A percentile compares a stretch with the other conserved stretches of the same genome.
Evolutionary conservation across 2,888 invertebrate genomes (phyloP).

Genomic region (Endotricha flammealis): DNA sequence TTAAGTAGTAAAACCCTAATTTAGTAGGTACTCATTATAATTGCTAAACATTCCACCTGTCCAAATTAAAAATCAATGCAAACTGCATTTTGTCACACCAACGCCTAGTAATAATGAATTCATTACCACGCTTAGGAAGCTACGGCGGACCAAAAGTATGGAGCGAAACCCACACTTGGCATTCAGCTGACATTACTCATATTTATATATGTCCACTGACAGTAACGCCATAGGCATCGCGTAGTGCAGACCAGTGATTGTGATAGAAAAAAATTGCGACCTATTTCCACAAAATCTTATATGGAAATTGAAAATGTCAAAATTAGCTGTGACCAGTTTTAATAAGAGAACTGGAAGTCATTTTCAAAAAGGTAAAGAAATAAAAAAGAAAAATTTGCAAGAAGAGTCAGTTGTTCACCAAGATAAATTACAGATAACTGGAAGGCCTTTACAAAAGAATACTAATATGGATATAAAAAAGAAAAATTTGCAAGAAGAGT

Average conservation of each 20-base stretch:
- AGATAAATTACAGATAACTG: constrained; percentile 39
- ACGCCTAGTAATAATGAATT: constrained; percentile 54
- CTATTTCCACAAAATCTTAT: constrained; percentile 31
- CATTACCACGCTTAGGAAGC: constrained; percentile 71
- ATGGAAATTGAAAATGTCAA: constrained; percentile 58
- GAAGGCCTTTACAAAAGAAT: constrained; percentile 41
- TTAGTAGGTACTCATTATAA: too few relatives aligned
- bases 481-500: constrained; percentile 26
- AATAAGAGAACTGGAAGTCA: constrained; percentile 39
- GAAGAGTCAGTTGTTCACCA: constrained; percentile 38
- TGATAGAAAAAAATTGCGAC: constrained; percentile 34
- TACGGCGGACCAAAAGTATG: constrained; percentile 64
- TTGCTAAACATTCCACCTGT: constrained; percentile 19
- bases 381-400: constrained; percentile 29
- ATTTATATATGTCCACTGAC: constrained; percentile 46
- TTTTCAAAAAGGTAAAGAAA: constrained; percentile 20
- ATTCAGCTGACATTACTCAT: constrained; percentile 49
- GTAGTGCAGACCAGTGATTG: constrained; percentile 44
- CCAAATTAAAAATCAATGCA: constrained; percentile 51
- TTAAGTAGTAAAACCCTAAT: too few relatives aligned
- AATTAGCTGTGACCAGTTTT: constrained; percentile 58
- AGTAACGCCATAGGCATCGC: constrained; percentile 56
- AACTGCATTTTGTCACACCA: constrained; percentile 59
- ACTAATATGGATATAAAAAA: constrained; percentile 21
- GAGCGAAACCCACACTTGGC: constrained; percentile 72